These are phyloP conservation scores for Myotis findleyi DNA, from an alignment of 2,797 vertebrate genomes.

Conservation along the genomic window DNA sequence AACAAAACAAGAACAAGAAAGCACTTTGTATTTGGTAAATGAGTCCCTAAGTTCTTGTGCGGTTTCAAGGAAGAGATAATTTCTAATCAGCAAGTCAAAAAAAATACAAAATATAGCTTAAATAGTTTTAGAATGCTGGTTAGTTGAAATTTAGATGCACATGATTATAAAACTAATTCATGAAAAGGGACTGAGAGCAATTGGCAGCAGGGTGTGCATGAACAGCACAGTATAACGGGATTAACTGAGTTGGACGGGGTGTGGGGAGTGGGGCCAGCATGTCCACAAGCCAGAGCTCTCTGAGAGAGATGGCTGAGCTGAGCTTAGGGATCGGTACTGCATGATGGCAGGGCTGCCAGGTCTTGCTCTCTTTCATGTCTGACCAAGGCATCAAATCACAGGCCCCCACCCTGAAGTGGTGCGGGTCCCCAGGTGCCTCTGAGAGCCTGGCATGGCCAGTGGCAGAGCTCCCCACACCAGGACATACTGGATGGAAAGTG, in stretches of 20 bases:
- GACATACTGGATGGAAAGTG: too few relatives aligned
- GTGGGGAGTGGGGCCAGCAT: rapidly evolving
- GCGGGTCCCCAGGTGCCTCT: not conserved
- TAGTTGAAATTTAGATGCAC: constrained; percentile 8
- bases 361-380: not conserved
- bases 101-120: not conserved
- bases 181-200: not conserved
- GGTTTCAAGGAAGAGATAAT: constrained; percentile 8
- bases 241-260: not conserved
- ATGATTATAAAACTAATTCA: not conserved
- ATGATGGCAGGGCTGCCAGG: not conserved
- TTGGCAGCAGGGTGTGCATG: not conserved
- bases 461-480: not conserved
- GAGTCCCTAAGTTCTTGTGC: not conserved
- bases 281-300: rapidly evolving
- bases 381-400: not conserved
- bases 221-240: not conserved
- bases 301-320: not conserved
- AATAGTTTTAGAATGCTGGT: not conserved
- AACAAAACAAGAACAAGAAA: not conserved
- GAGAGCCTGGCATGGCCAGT: rapidly evolving
- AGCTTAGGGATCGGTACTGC: not conserved
- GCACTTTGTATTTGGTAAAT: not conserved
- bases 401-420: not conserved
- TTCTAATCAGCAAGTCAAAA: constrained; percentile 2